A percentile compares a stretch with the other conserved stretches of the same genome.
phyloP scores from a whole-genome alignment of 2,797 vertebrate genomes.

The Brachymystax lenok region DNA sequence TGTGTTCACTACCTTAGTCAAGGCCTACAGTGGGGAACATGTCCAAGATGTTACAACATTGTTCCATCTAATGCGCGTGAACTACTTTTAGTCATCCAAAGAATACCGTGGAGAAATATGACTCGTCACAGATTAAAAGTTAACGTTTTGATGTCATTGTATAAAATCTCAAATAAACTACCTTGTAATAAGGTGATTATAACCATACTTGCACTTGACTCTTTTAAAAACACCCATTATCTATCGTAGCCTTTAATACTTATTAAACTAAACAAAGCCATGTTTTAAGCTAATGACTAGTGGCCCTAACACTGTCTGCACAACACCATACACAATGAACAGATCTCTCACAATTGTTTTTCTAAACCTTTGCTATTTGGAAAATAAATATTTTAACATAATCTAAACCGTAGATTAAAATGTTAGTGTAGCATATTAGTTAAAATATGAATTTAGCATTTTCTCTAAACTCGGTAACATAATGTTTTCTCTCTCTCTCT shows the following conservation, averaged over 20 bases:
- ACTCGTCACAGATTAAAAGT: slow-evolving; percentile 8
- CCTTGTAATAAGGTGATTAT: slow-evolving; percentile 20
- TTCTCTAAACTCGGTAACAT: too few species aligned
- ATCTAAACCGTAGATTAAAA: not conserved
- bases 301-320: not conserved
- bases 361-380: not conserved
- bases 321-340: not conserved
- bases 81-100: slow-evolving; percentile 7
- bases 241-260: not conserved
- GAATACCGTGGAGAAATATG: slow-evolving; percentile 1
- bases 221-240: slow-evolving; percentile 25
- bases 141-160: slow-evolving; percentile 13
- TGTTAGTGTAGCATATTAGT: not conserved
- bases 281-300: slow-evolving; percentile 2
- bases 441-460: not conserved
- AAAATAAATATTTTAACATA: not conserved
- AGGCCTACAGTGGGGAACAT: not conserved
- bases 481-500: not conserved
- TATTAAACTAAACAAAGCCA: slow-evolving; percentile 4
- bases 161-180: not conserved
- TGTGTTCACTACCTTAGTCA: not conserved
- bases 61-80: slow-evolving; percentile 3
- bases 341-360: not conserved
- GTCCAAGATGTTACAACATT: slow-evolving; percentile 3
- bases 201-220: slow-evolving; percentile 21